phyloP scores from a whole-genome alignment of 2,888 invertebrate genomes.

The Nomada flava region DNA sequence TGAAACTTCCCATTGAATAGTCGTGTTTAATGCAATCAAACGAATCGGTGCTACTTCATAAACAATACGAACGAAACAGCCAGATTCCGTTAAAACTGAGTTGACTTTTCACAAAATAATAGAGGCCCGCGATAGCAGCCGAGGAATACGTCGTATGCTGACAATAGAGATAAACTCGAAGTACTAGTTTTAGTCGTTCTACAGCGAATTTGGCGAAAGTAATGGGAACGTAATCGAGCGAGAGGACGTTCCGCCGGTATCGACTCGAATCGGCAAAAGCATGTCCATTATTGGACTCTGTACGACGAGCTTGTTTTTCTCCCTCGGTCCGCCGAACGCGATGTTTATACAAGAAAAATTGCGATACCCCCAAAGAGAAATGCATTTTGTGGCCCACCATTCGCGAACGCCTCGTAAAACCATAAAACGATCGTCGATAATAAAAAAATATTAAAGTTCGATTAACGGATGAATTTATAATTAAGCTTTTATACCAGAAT shows the following conservation, averaged over 20 bases:
- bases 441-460: no score
- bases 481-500: no score
- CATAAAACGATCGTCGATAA: no score
- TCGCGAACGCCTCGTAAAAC: background rate
- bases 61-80: background rate
- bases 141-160: background rate
- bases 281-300: constrained; percentile 32
- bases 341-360: constrained; percentile 20
- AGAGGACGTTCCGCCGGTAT: constrained; percentile 18
- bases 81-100: no score
- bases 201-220: constrained; percentile 31
- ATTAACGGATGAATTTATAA: no score
- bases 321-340: background rate
- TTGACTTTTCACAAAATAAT: background rate
- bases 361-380: background rate
- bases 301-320: constrained; percentile 27
- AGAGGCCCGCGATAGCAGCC: no score
- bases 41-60: no score
- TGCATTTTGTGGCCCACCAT: background rate
- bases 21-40: no score
- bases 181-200: constrained; percentile 4
- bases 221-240: constrained; percentile 41
- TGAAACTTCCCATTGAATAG: no score
- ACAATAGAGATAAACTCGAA: background rate
- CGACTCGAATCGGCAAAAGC: constrained; percentile 26